Evolutionary conservation across 2,113 vertebrate species (phyloP), one percentile per base, ranked within the genome.

Genomic region (Tenrec ecaudatus): DNA sequence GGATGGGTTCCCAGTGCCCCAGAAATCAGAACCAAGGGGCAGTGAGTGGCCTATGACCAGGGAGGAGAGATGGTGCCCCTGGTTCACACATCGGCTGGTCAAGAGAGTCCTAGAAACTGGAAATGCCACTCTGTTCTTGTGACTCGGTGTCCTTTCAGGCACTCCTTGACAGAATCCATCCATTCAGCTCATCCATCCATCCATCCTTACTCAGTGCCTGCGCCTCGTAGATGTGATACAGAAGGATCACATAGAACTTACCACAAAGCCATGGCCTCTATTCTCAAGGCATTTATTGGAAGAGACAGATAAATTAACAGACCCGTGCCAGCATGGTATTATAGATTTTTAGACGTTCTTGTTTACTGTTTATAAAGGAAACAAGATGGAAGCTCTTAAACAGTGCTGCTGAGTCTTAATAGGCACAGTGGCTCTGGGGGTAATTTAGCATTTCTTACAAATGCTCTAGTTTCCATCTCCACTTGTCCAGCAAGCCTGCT

Each of bases 401-500:
- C 25, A 68, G 17, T 7, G 15, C 75, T 57, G 4, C 40, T 82
- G 53, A 10, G 6, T 25, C 69, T 88, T 71, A 31, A 76, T 40
- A 8, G 3, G 25, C 27, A 29, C 10, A 12, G 1, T 92, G 88
- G 43, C 77, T 79, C 53, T 43, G 57, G 40, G 62, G 84, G 33
- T 25, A 22, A 66, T 89, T 95, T 38, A 64, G 27, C 66, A 75
- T 91, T 78, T 43, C 73, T 86, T 92, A 58, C 20, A 75, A 33
- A 66, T 71, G 36, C 53, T 92, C 19, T 78, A 40, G 53, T 83
- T 90, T 82, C 38, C 82, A 43, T 86, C 73, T 79, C 29, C 16
- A 31, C 90, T 93, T 93, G 86, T 27, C 62, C 88, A 77, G 43
- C 76, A 82, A 3, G 73, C 62, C 40, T 9, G 86, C 75, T 58